Base-by-base conservation (phyloP, 2,797 vertebrate genomes). In the Muscicapa comitata region DNA sequence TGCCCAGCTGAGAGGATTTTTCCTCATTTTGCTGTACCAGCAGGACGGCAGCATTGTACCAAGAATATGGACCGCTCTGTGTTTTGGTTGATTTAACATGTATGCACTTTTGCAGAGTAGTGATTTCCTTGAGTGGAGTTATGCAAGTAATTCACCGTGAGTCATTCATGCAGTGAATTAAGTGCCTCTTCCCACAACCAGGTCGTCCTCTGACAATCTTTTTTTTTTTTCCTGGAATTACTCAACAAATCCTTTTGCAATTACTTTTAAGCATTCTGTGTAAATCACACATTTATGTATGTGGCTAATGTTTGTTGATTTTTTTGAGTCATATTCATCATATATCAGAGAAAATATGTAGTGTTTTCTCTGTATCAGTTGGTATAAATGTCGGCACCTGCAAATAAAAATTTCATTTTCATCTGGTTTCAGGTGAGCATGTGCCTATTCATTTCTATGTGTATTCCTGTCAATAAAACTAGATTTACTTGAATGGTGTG, bases 151-250 rank as follows among this genome's bases (percentile, higher is more conserved):
- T 91, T 94, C 94, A 92, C 89, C 9, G 8, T 95, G 93, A 96
- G 91, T 96, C 96, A 94, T 72, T 94, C 94, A 88, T 88, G 94
- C 92, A 91, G 81, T 95, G 94, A 95, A 96, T 97, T 94, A 94
- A 91, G 87, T 73, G 79, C 85, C 85, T 96, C 91, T 96, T 93
- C 77, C 93, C 94, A 93, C 91, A 94, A 93, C 82, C 89, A 80
- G 62, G 89, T 96, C 5, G 10, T 72, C 90, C 91, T 74, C 75
- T 86, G 62, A 95, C 95, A 94, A 50, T 91, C 88, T 63, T 78
- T 68, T 38, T 40, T n/a, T 37, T 66, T 26, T n/a, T 24, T 38
- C 26, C 55, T 21, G 61, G 42, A 90, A 90, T 95, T 94, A 82
- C 86, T 93, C 78, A 82, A 93, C 85, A 94, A 94, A 95, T 84